Base-by-base conservation (phyloP, 2,797 vertebrate species). In the Melopsittacus undulatus region DNA sequence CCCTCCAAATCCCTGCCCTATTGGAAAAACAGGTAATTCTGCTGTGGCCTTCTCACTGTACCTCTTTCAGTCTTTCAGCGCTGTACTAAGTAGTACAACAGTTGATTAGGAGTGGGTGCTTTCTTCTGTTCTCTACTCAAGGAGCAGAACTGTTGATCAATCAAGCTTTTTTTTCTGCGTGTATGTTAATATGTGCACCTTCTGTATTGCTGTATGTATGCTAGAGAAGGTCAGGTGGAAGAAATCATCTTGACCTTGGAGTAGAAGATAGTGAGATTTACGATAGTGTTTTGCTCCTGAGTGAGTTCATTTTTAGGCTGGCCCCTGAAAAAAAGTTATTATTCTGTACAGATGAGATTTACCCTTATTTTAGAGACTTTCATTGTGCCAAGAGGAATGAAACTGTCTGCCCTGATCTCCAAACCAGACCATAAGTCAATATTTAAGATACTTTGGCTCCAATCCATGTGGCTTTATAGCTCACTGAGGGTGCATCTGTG, bases 1-100 rank as follows among this genome's bases (percentile, higher is more conserved):
- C 94, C 99, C 99, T 92, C 99, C 99, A 36, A 99, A 99, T 95
- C 99, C 99, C 46, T 99, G 99, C 77, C 99, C 99, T 10, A 75
- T 98, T 78, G 99, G 99, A 79, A 99, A 99, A 97, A 99, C 98
- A 46, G 99, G 99, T 99, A 98, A 92, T 23, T 46, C 59, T 48
- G 20, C 19, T 36, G 15, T n/a, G 70, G 20, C 59, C 30, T 82
- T 91, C 3, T 3, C 49, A 26, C 21, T 45, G 10, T 42, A 45
- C 22, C 3, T 59, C 12, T 38, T 46, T 11, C 27, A 45, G 8
- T 42, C 29, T 86, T 86, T 56, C 74, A 76, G 42, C 3, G 2
- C 49, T 43, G 42, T 23, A 18, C 20, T 77, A n/a, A 46, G 36
- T 34, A 79, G 24, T 54, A 36, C 0, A 1, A 21, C 18, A 18